Percentiles rank a stretch among this genome's conserved stretches.
Evolutionary conservation across 2,888 invertebrate species (phyloP).

Genomic region (Galeruca laticollis): DNA sequence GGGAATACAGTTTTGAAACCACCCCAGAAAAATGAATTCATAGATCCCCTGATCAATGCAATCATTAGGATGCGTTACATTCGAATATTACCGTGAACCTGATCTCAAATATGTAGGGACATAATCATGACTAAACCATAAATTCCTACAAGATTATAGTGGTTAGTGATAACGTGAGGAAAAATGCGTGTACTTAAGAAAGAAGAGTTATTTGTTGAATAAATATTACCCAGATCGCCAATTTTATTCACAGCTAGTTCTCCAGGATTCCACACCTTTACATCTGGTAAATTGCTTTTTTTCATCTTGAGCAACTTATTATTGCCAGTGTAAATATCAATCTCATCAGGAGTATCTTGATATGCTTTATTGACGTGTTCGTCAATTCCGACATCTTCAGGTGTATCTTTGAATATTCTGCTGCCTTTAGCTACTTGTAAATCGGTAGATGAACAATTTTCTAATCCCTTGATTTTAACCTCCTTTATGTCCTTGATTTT

Average conservation of each 20-base stretch:
- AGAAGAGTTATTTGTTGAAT: no score
- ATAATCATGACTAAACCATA: no score
- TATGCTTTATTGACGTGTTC: slow-evolving; percentile 18
- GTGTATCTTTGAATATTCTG: slow-evolving; percentile 6
- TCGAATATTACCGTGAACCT: no score
- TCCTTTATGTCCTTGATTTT: slow-evolving; percentile 41
- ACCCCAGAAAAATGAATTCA: no score
- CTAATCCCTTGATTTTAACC: slow-evolving; percentile 39
- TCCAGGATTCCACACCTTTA: slow-evolving; percentile 37
- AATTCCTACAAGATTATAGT: no score
- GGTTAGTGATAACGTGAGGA: no score
- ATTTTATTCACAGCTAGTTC: not conserved
- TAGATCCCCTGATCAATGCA: no score
- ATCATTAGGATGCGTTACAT: no score
- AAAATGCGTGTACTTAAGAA: no score
- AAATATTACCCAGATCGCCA: slow-evolving; percentile 19
- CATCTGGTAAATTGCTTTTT: slow-evolving; percentile 19
- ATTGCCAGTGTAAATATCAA: slow-evolving; percentile 18
- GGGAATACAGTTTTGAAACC: no score
- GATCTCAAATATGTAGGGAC: no score
- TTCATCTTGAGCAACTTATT: slow-evolving; percentile 29
- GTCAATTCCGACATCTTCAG: slow-evolving; percentile 16
- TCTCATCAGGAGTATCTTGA: not conserved
- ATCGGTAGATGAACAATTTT: slow-evolving; percentile 5
- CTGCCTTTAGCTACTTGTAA: not conserved